Evolutionary conservation across 2,113 vertebrate species (phyloP).

Genomic region (Pseudorhombus dupliciocellatus): DNA sequence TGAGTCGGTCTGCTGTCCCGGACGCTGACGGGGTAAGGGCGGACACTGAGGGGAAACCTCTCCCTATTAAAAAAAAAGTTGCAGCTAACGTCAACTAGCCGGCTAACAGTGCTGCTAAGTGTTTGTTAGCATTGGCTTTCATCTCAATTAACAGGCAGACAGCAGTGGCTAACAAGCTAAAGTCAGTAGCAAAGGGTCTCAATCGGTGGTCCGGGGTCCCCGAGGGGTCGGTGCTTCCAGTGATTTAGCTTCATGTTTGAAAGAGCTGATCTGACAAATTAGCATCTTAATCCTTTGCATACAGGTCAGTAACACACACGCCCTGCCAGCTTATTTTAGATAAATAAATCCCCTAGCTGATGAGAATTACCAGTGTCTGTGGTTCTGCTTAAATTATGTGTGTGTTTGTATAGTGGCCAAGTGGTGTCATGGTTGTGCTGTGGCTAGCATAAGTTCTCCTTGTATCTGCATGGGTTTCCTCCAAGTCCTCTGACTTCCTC

Average conservation of each 20-base stretch:
- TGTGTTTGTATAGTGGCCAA: too few relatives aligned
- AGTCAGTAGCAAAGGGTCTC: not conserved
- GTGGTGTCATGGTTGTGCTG: too few relatives aligned
- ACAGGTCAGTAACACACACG: too few relatives aligned
- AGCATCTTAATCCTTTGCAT: not conserved
- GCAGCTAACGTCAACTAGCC: slow-evolving; percentile 12
- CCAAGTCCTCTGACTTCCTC: too few relatives aligned
- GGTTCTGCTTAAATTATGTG: too few relatives aligned
- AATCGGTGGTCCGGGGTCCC: slow-evolving; percentile 21
- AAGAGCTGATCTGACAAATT: not conserved
- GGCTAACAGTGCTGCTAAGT: not conserved
- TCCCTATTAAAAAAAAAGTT: slow-evolving; percentile 18
- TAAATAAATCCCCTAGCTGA: too few relatives aligned
- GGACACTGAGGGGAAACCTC: slow-evolving; percentile 16
- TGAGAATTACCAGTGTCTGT: too few relatives aligned
- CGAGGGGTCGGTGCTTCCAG: not conserved
- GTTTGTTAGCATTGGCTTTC: not conserved
- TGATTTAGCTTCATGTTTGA: too few relatives aligned
- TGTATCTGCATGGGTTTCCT: too few relatives aligned
- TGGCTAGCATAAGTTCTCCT: too few relatives aligned
- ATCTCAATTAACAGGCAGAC: not conserved
- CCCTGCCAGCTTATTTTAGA: not conserved
- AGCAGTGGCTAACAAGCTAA: not conserved
- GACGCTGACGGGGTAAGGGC: slow-evolving; percentile 67
- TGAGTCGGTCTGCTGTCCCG: slow-evolving; percentile 23